Conservation (phyloP, 1,140 invertebrate species). For the Cydia amplana region DNA sequence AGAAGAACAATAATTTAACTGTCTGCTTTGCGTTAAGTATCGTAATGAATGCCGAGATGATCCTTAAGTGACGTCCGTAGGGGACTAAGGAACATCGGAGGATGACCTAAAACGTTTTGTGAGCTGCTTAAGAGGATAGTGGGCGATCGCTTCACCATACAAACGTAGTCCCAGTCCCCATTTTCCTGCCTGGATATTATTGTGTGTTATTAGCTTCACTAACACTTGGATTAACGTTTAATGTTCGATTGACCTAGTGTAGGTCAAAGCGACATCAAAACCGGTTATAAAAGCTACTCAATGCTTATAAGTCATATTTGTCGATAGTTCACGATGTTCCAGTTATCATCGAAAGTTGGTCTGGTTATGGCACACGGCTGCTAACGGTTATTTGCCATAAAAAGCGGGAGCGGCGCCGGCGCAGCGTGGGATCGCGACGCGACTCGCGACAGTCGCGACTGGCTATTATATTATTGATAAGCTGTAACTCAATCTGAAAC, state of each 20-base stretch:
- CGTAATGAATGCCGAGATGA: too few species aligned
- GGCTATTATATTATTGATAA: neutral
- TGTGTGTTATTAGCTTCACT: too few species aligned
- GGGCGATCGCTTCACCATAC: too few species aligned
- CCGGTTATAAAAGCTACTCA: neutral
- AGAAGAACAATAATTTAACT: neutral
- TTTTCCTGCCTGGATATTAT: too few species aligned
- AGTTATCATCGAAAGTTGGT: slow-evolving; percentile 41
- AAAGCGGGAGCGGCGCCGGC: slow-evolving; percentile 9
- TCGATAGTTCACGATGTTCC: slow-evolving; percentile 3
- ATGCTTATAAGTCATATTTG: slow-evolving; percentile 1
- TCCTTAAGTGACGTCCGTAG: too few species aligned
- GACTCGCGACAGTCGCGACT: neutral
- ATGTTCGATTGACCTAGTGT: neutral
- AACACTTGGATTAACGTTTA: neutral
- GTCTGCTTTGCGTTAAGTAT: neutral
- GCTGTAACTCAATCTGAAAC: too few species aligned
- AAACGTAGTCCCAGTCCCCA: too few species aligned
- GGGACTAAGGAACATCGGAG: too few species aligned
- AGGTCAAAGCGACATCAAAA: neutral
- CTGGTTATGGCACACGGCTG: slow-evolving; percentile 33
- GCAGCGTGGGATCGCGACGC: neutral
- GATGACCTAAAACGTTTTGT: too few species aligned
- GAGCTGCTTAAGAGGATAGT: too few species aligned
- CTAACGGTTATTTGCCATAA: slow-evolving; percentile 37